Evolutionary conservation across 2,797 vertebrate genomes (phyloP), one percentile per base, ranked within the genome.

Genomic region (Aselliscus stoliczkanus): DNA sequence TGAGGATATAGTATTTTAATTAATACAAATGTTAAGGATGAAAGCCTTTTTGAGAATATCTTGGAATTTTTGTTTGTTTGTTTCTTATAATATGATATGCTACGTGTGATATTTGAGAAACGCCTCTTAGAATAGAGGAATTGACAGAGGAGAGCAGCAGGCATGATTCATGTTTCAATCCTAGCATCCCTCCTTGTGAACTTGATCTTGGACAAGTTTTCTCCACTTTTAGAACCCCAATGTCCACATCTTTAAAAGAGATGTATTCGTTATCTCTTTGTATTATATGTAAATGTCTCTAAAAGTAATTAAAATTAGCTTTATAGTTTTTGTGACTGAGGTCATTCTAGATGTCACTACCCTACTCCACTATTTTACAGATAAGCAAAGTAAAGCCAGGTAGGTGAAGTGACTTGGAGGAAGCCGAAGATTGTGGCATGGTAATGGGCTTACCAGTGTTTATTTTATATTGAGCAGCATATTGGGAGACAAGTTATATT

Each of bases 161-260:
- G 23, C 54, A 31, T 29, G 27, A 67, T 90, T 4, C 44, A 17
- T 65, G n/a, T 88, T 94, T 93, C 34, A 29, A 5, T 73, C 23
- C 3, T n/a, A 58, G 56, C 7, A 34, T 95, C 82, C 31, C 7
- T 93, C 15, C 25, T 29, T 73, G 4, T 52, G 47, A 87, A 81
- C 37, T 65, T 93, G 54, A 93, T 76, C 34, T 94, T 92, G 31
- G 62, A 69, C 20, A 64, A 29, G n/a, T 70, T 31, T 47, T 37
- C 34, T 94, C 42, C 65, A 72, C 42, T 96, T 97, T 87, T 72
- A 83, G 42, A 84, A 58, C 50, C 42, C 20, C 4, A 47, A 0
- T 90, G 83, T 81, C 21, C 4, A 90, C 42, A 62, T 93, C 27
- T 93, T 89, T 72, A 50, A 94, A 92, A 88, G 81, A 81, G 6